Percentiles rank a stretch among this genome's conserved stretches.
phyloP scores from a whole-genome alignment of 64 coral and sea anemone species.

The Pachyseris speciosa region DNA sequence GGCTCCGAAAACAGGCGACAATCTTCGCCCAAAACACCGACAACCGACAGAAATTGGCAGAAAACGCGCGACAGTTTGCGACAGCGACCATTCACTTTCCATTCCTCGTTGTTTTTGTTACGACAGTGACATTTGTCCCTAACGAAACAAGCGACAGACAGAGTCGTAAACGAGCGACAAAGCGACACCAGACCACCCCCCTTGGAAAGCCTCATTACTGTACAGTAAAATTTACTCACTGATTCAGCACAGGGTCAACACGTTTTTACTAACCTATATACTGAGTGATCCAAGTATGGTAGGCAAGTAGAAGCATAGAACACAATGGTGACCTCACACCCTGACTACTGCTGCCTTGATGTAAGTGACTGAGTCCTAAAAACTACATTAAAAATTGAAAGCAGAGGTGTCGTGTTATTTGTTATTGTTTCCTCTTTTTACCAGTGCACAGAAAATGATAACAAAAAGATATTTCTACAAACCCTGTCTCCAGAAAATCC shows the following conservation, averaged over 20 bases:
- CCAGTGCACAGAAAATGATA: neutral
- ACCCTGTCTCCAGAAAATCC: slow-evolving; percentile 99
- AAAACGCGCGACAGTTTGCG: no score
- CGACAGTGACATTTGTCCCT: no score
- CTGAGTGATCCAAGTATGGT: slow-evolving; percentile 85
- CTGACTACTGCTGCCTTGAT: slow-evolving; percentile 74
- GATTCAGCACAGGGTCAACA: neutral
- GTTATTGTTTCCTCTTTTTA: no score
- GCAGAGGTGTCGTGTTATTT: no score
- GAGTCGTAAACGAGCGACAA: no score
- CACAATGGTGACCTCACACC: slow-evolving; percentile 94
- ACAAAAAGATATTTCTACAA: neutral
- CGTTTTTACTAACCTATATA: slow-evolving; percentile 76
- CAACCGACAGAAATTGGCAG: no score
- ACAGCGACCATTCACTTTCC: no score
- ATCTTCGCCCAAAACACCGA: no score
- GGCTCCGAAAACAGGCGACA: no score
- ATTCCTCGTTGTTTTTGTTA: no score
- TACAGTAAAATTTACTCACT: neutral
- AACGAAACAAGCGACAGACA: no score
- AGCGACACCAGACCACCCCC: no score
- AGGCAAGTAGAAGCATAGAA: slow-evolving; percentile 84
- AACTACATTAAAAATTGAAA: slow-evolving; percentile 1
- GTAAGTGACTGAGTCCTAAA: slow-evolving; percentile 83
- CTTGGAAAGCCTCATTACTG: neutral